Percentiles rank a stretch among this genome's conserved stretches.
Evolutionary conservation across 2,113 vertebrate genomes (phyloP).

Genomic region (Dolichallabes microphthalmus): DNA sequence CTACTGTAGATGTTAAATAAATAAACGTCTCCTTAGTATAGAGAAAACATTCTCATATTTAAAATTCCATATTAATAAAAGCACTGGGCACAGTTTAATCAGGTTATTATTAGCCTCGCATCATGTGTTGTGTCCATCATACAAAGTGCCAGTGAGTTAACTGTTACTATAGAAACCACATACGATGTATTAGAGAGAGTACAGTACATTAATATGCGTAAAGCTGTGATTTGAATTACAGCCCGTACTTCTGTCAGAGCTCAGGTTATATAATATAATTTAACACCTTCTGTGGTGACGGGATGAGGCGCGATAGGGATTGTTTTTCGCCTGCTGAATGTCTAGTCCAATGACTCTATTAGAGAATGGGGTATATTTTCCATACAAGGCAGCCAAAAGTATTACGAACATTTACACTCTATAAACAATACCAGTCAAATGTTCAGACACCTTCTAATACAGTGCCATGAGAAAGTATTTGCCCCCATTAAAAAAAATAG

Average conservation of each 20-base stretch:
- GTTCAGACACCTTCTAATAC: no score
- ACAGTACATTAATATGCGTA: background rate
- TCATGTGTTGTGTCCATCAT: background rate
- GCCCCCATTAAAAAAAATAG: no score
- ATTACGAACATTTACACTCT: background rate
- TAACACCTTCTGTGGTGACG: background rate
- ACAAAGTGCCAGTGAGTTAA: background rate
- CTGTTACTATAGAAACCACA: constrained; percentile 1
- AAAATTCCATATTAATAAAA: background rate
- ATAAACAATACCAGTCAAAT: background rate
- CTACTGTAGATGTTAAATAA: background rate
- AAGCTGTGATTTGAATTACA: background rate
- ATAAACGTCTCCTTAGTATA: background rate
- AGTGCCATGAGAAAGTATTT: no score
- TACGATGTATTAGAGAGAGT: background rate
- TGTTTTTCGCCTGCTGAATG: no score
- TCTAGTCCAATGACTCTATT: background rate
- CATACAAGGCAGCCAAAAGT: background rate
- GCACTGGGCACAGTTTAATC: background rate
- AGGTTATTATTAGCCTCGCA: background rate
- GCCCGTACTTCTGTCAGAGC: background rate
- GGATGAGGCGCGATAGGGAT: no score
- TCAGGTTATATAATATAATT: background rate
- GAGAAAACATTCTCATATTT: background rate
- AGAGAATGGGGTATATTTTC: background rate